phyloP scores from a whole-genome alignment of 2,888 invertebrate species.

The Leptopterna dolabrata region DNA sequence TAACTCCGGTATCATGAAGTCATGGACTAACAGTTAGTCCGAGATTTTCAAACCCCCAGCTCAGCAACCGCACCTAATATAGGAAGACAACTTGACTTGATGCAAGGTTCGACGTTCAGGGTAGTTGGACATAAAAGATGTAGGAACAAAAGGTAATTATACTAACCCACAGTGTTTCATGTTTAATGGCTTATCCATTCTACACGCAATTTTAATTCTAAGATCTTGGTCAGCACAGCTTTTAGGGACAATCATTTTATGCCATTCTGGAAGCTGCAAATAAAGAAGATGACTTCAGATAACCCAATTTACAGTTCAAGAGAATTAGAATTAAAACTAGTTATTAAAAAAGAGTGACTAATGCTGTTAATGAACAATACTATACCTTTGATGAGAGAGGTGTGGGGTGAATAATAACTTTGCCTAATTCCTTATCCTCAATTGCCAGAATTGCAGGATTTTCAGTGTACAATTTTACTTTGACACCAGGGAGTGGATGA shows the following conservation, averaged over 20 bases:
- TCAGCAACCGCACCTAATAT: no score
- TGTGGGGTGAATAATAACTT: conserved; percentile 88
- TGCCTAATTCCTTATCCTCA: conserved; percentile 98
- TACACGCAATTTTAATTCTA: conserved; percentile 95
- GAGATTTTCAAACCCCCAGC: no score
- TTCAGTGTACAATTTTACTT: conserved; percentile 97
- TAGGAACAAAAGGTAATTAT: background rate
- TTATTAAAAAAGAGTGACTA: no score
- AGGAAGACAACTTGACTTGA: no score
- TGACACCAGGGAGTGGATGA: conserved; percentile 95
- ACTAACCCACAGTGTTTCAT: conserved; percentile 97
- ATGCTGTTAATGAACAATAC: background rate
- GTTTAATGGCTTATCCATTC: conserved; percentile 98
- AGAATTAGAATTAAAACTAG: no score
- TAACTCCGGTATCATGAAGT: no score
- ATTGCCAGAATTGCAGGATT: conserved; percentile 97
- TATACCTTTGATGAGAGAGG: conserved; percentile 85
- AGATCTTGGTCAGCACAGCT: conserved; percentile 95
- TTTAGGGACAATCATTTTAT: conserved; percentile 96
- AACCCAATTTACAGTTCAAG: no score
- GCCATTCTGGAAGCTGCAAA: conserved; percentile 92
- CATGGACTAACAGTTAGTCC: no score
- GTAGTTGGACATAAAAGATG: no score
- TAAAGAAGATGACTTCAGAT: no score
- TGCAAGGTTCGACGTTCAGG: no score